phyloP scores from a whole-genome alignment of 1,140 invertebrate species.

The Drosophila orosa region DNA sequence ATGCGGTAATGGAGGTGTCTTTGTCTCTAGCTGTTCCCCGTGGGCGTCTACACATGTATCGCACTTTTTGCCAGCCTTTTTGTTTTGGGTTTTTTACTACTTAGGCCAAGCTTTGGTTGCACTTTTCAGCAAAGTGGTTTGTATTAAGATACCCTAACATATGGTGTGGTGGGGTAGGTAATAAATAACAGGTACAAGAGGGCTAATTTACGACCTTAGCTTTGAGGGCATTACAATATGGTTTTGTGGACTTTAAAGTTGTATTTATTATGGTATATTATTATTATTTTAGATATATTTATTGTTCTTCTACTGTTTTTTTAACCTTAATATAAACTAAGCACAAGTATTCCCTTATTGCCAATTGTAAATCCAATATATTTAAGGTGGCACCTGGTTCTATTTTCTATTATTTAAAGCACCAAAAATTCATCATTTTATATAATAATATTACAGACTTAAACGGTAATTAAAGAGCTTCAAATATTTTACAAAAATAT shows the following conservation, averaged over 20 bases:
- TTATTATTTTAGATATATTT: not conserved
- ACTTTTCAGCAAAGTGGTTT: not conserved
- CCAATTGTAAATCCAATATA: not conserved
- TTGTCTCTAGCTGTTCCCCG: not conserved
- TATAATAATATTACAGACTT: not conserved
- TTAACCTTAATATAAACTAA: not conserved
- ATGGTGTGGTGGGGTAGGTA: not conserved
- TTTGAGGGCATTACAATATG: not conserved
- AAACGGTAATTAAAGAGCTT: no score
- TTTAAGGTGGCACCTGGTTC: not conserved
- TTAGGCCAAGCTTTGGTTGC: constrained; percentile 8
- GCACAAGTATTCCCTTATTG: not conserved
- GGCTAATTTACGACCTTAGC: not conserved
- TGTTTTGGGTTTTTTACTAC: not conserved
- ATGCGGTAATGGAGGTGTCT: constrained; percentile 23
- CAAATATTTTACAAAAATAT: not conserved
- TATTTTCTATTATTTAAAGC: not conserved
- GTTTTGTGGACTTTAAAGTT: not conserved
- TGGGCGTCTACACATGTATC: constrained; percentile 13
- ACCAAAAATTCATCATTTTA: no score
- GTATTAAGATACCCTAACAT: not conserved
- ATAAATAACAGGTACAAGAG: not conserved
- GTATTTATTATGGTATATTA: not conserved
- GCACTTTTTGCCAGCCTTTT: constrained; percentile 2
- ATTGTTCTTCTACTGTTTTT: no score